Evolutionary conservation across 1,140 invertebrate species (phyloP).

Genomic region (Trichomalopsis sarcophagae): DNA sequence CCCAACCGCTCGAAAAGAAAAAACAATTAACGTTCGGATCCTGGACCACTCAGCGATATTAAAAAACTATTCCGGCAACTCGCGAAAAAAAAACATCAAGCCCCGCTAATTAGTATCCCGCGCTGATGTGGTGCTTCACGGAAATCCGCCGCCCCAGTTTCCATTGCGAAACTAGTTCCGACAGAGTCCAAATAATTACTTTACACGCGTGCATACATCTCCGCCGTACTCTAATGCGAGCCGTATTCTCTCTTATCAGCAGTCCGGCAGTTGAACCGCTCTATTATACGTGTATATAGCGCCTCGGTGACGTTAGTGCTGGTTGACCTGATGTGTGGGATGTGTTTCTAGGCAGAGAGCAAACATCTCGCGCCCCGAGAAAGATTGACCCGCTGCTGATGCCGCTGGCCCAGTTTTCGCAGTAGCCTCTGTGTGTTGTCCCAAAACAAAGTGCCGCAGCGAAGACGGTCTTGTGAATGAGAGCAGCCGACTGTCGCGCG

Average conservation of each 20-base stretch:
- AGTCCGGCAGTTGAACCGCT: background rate
- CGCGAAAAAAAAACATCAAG: background rate
- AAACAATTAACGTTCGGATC: no score
- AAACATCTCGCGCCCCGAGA: background rate
- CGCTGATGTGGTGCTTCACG: background rate
- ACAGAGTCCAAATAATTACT: background rate
- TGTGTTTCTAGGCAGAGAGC: background rate
- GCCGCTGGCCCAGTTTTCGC: background rate
- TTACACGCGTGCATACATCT: background rate
- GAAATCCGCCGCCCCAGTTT: background rate
- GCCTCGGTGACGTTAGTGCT: background rate
- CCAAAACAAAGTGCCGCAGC: background rate
- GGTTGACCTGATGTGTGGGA: background rate
- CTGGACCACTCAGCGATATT: no score
- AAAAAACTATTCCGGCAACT: no score
- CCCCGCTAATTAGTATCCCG: background rate
- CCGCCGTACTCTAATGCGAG: background rate
- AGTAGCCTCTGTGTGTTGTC: background rate
- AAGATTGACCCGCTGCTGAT: background rate
- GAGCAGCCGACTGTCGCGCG: no score
- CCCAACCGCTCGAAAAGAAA: no score
- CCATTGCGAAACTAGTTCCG: background rate
- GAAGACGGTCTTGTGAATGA: background rate
- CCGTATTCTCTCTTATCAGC: conserved; percentile 1
- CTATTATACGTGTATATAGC: background rate